Conservation (phyloP, 2,888 invertebrate species). For the Hofmannophila pseudospretella region DNA sequence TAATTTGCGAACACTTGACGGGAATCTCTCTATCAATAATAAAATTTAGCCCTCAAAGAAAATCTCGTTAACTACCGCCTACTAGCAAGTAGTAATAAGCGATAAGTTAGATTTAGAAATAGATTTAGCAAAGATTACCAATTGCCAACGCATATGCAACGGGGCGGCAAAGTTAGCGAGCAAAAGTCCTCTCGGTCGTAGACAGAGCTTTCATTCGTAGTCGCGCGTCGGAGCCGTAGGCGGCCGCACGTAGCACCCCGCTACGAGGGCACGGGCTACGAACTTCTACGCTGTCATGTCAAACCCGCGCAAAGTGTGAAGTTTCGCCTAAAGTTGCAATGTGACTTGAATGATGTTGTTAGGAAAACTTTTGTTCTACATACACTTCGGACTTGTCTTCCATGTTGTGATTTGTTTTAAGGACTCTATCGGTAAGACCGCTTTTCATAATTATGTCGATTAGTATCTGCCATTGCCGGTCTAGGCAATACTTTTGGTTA, state of each 20-base stretch:
- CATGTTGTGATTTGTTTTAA: conserved; percentile 75
- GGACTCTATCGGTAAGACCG: conserved; percentile 63
- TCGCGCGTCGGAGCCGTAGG: conserved; percentile 44
- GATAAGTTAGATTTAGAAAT: too few species aligned
- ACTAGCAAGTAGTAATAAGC: too few species aligned
- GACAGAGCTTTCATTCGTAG: conserved; percentile 31
- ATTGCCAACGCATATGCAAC: conserved; percentile 64
- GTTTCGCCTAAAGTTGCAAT: conserved; percentile 48
- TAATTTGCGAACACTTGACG: not conserved
- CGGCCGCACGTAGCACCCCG: conserved; percentile 46
- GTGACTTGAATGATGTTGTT: conserved; percentile 72
- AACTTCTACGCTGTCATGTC: conserved; percentile 41
- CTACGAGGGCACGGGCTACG: conserved; percentile 42
- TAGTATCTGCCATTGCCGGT: conserved; percentile 3
- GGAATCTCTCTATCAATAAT: not conserved
- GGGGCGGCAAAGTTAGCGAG: conserved; percentile 34
- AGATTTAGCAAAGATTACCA: too few species aligned
- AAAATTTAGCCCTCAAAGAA: not conserved
- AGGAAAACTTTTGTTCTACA: conserved; percentile 70
- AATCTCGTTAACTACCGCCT: not conserved
- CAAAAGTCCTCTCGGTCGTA: conserved; percentile 17
- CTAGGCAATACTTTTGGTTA: not conserved
- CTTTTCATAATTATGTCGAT: not conserved
- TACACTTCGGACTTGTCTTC: conserved; percentile 75
- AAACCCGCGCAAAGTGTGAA: conserved; percentile 48